phyloP scores from a whole-genome alignment of 1,140 invertebrate genomes.

The Heliconius nattereri region DNA sequence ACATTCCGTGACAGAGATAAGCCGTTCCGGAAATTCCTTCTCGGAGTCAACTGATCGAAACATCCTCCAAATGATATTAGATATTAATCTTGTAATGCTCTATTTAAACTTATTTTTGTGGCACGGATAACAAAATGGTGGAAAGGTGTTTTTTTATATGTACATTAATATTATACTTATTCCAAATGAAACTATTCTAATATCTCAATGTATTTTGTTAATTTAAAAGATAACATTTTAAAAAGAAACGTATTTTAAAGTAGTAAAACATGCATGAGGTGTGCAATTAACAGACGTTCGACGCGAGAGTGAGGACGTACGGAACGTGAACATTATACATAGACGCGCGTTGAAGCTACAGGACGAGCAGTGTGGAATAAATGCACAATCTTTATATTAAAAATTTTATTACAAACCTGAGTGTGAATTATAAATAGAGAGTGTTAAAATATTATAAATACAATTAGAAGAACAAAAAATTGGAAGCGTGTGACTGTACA shows the following conservation, averaged over 20 bases:
- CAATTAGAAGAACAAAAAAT: too few species aligned
- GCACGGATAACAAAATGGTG: too few species aligned
- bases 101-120: background rate
- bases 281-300: background rate
- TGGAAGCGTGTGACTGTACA: too few species aligned
- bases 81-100: background rate
- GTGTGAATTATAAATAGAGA: too few species aligned
- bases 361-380: background rate
- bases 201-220: background rate
- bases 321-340: too few species aligned
- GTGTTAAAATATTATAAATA: background rate
- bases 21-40: background rate
- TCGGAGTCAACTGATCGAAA: background rate
- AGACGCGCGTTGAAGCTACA: background rate
- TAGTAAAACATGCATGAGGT: background rate
- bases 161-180: too few species aligned
- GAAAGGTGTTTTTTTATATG: too few species aligned
- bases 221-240: background rate
- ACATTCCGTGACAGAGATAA: conserved; percentile 1
- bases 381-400: background rate
- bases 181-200: too few species aligned
- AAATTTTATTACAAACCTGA: background rate
- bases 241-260: background rate
- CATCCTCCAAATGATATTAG: background rate
- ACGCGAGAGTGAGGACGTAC: background rate